Percentiles rank a stretch among this genome's conserved stretches.
phyloP scores from a whole-genome alignment of 2,113 vertebrate species.

The Electrona antarctica region DNA sequence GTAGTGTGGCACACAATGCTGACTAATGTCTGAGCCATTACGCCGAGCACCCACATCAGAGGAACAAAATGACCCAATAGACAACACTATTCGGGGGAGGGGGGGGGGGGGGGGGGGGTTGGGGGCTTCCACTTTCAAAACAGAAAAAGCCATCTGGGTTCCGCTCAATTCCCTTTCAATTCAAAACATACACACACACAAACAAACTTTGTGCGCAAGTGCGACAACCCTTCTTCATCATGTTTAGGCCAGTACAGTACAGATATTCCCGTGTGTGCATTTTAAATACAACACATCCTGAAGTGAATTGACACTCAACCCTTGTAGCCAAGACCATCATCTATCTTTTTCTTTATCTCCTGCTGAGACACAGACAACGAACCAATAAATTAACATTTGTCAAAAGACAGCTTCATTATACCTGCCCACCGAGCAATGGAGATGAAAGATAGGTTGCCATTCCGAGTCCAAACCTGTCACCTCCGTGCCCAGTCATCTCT shows the following conservation, averaged over 20 bases:
- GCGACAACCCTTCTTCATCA: not conserved
- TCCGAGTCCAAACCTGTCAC: slow-evolving; percentile 21
- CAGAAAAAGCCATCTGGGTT: not conserved
- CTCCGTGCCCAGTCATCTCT: slow-evolving; percentile 1
- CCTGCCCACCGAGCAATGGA: not conserved
- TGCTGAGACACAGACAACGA: not conserved
- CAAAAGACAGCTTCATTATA: slow-evolving; percentile 43
- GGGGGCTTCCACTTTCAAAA: no score
- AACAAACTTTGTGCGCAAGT: not conserved
- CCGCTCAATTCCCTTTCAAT: not conserved
- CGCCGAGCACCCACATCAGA: not conserved
- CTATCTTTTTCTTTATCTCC: not conserved
- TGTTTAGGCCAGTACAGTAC: not conserved
- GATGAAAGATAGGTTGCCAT: slow-evolving; percentile 32
- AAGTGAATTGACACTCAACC: not conserved
- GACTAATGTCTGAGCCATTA: no score
- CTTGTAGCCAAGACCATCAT: not conserved
- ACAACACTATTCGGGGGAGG: no score
- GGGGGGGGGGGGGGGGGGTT: no score
- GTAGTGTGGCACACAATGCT: no score
- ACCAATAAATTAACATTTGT: slow-evolving; percentile 18
- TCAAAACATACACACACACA: not conserved
- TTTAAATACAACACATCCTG: not conserved
- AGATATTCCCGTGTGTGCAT: not conserved
- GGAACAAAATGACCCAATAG: no score